Base-by-base conservation (phyloP, 2,113 vertebrate genomes). In the Pseudorasbora parva region DNA sequence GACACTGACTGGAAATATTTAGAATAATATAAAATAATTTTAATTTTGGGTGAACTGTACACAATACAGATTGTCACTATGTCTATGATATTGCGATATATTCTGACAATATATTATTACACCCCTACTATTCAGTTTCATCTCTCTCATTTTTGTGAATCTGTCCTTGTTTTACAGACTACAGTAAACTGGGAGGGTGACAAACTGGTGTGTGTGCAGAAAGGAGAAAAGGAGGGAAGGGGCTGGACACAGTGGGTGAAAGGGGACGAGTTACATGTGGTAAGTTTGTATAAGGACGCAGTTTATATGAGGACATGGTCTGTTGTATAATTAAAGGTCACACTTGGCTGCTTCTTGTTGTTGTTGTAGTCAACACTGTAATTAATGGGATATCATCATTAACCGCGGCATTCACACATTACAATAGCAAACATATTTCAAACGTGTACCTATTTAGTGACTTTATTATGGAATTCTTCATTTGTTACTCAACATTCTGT, bases 231-330 rank as follows among this genome's bases (percentile, higher is more conserved):
- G 85, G 95, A 97, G 89, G 97, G 96, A 74, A 95, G 97, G 80
- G 97, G 97, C 33, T 99, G 97, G 98, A 99, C 95, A 81, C 98
- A 99, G 88, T 99, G 97, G 98, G 95, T 99, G 59, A 95, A 97
- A 73, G 97, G 95, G 86, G 94, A 99, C 2, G 94, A 98, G 91
- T 94, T 99, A 92, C 96, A 99, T 90, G 93, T 99, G 97, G 97
- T 99, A 95, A 81, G 79, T 56, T 25, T 54, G 1, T 27, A 27
- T 74, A 51, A 43, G 51, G 75, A 37, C 12, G 0, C 2, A 21
- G 77, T 78, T 78, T 12, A 78, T 4, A 15, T 19, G 1, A 78
- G 75, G 75, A 23, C 30, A 51, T 11, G 45, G 23, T 30, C 72
- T 75, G 72, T 74, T 74, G 71, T 77, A n/a, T 57, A n/a, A 77